A percentile compares a stretch with the other conserved stretches of the same genome.
phyloP scores from a whole-genome alignment of 2,113 vertebrate species.

The Eretmochelys imbricata region DNA sequence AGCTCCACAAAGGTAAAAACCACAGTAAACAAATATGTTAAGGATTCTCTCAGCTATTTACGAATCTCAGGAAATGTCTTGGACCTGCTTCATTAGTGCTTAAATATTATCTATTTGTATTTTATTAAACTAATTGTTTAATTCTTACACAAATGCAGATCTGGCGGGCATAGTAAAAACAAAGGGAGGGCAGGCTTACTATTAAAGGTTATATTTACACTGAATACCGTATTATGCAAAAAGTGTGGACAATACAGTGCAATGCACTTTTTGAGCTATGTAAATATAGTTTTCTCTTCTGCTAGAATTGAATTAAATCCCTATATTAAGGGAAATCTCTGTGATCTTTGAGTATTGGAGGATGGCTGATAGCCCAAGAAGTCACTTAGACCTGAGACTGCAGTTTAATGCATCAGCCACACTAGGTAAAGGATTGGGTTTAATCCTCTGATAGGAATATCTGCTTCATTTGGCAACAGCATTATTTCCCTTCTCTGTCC shows the following conservation, averaged over 20 bases:
- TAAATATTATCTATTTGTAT: neutral
- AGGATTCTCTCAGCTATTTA: neutral
- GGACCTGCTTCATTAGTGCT: neutral
- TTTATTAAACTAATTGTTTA: neutral
- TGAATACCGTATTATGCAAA: neutral
- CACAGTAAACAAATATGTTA: neutral
- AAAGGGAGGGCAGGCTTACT: neutral
- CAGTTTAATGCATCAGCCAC: neutral
- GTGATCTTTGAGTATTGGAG: neutral
- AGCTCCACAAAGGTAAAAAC: neutral
- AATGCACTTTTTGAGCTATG: neutral
- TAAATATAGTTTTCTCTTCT: neutral
- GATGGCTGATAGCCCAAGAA: neutral
- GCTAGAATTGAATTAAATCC: neutral
- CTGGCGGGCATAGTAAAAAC: neutral
- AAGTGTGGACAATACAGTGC: neutral
- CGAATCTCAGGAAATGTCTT: neutral
- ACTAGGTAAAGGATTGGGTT: neutral
- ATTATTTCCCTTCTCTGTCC: neutral
- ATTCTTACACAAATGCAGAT: neutral
- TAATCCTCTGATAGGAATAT: neutral
- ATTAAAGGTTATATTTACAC: neutral
- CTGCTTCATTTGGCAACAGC: neutral
- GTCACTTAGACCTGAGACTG: neutral
- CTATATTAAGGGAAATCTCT: too few relatives aligned